These are phyloP conservation scores for Tenthredo livida DNA, from an alignment of 2,888 invertebrate genomes.

Conservation along the genomic window DNA sequence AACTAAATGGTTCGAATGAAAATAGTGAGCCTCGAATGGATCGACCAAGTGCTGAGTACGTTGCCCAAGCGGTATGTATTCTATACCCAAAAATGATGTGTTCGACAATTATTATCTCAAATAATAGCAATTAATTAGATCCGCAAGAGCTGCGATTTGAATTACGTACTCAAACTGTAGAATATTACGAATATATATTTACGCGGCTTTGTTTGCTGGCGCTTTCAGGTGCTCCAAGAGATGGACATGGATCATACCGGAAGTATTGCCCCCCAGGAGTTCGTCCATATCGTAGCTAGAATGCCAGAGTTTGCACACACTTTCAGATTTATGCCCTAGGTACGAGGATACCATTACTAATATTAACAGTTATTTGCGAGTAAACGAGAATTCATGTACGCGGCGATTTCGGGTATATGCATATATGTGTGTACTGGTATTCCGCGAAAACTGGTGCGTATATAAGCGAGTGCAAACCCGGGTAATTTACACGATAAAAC, in stretches of 20 bases:
- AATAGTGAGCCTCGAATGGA: constrained; percentile 75
- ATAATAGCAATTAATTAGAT: neutral
- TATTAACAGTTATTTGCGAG: constrained; percentile 35
- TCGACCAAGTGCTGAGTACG: constrained; percentile 78
- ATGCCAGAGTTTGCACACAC: constrained; percentile 83
- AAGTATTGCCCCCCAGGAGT: constrained; percentile 82
- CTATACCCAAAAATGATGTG: neutral
- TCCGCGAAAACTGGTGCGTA: neutral
- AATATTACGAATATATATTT: neutral
- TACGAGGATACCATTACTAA: constrained; percentile 48
- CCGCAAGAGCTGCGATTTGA: neutral
- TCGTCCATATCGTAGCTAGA: constrained; percentile 82
- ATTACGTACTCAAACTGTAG: constrained; percentile 17
- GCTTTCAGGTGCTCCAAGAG: constrained; percentile 82
- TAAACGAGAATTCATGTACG: neutral
- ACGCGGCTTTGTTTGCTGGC: neutral
- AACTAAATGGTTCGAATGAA: constrained; percentile 77
- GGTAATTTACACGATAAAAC: constrained; percentile 25
- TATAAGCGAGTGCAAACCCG: neutral
- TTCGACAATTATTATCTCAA: neutral
- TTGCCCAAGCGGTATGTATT: constrained; percentile 81
- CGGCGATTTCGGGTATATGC: constrained; percentile 17
- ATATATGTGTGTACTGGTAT: neutral
- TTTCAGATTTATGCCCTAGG: constrained; percentile 81
- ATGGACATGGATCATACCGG: constrained; percentile 82